Percentiles rank a stretch among this genome's conserved stretches.
Evolutionary conservation across 2,888 invertebrate genomes (phyloP).

Genomic region (Autographa pulchrina): DNA sequence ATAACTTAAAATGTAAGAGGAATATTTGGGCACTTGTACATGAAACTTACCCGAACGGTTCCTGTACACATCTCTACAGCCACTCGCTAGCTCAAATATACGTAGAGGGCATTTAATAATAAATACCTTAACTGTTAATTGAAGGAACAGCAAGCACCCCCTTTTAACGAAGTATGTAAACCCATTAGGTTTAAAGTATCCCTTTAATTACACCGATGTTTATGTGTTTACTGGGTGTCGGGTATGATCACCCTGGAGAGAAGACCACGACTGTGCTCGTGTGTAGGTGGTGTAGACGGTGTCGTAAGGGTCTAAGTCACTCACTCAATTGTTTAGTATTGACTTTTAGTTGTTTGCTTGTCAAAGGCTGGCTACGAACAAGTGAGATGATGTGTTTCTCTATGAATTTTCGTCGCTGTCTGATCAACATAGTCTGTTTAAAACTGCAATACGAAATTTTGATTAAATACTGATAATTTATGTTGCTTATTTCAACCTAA

Average conservation of each 20-base stretch:
- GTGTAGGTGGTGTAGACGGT: not conserved
- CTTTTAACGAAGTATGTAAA: slow-evolving; percentile 63
- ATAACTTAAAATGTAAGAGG: too few species aligned
- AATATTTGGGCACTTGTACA: slow-evolving; percentile 23
- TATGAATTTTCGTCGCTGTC: not conserved
- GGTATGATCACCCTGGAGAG: slow-evolving; percentile 19
- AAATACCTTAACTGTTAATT: slow-evolving; percentile 65
- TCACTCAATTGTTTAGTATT: not conserved
- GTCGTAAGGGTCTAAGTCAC: not conserved
- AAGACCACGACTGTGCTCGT: not conserved
- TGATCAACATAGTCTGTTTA: not conserved
- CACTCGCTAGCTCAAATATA: slow-evolving; percentile 66
- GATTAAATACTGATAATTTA: too few species aligned
- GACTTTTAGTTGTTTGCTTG: not conserved
- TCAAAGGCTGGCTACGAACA: not conserved
- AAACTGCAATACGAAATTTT: not conserved
- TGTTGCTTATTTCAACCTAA: too few species aligned
- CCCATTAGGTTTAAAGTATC: slow-evolving; percentile 46
- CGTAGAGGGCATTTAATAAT: slow-evolving; percentile 47
- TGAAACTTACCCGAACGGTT: slow-evolving; percentile 34
- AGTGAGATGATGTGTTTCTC: not conserved
- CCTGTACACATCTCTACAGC: slow-evolving; percentile 62
- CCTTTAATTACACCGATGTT: slow-evolving; percentile 31
- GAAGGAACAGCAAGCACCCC: slow-evolving; percentile 68
- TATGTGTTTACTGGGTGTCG: slow-evolving; percentile 20